Percentiles rank a stretch among this genome's conserved stretches.
Evolutionary conservation across 2,888 invertebrate genomes (phyloP).

Genomic region (Ecliptopera silaceata): DNA sequence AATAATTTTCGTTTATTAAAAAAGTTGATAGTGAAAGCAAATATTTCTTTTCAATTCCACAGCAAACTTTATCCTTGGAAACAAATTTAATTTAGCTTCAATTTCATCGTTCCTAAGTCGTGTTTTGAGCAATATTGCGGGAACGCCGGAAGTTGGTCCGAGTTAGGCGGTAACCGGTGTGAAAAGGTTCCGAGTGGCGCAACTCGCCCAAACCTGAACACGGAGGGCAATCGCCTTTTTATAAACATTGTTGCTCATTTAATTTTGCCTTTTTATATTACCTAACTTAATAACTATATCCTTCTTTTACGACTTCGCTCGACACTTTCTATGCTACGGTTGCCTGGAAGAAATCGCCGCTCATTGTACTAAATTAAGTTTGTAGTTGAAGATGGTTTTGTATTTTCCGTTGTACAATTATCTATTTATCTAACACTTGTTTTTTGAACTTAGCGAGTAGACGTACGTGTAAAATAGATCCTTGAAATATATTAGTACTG

Average conservation of each 20-base stretch:
- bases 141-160: slow-evolving; percentile 35
- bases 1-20: slow-evolving; percentile 28
- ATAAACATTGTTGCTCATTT: slow-evolving; percentile 9
- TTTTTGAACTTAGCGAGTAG: too few relatives aligned
- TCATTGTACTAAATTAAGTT: too few relatives aligned
- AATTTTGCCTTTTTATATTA: neutral
- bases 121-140: slow-evolving; percentile 44
- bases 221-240: slow-evolving; percentile 1
- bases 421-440: too few relatives aligned
- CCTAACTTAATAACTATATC: slow-evolving; percentile 5
- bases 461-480: too few relatives aligned
- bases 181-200: slow-evolving; percentile 8
- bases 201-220: slow-evolving; percentile 4
- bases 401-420: too few relatives aligned
- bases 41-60: slow-evolving; percentile 37
- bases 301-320: too few relatives aligned
- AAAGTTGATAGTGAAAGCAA: slow-evolving; percentile 34
- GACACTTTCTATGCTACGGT: too few relatives aligned
- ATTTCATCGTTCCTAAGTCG: slow-evolving; percentile 44
- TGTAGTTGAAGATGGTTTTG: too few relatives aligned
- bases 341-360: too few relatives aligned
- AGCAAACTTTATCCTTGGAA: slow-evolving; percentile 33
- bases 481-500: too few relatives aligned
- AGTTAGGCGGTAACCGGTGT: slow-evolving; percentile 22
- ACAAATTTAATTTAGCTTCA: slow-evolving; percentile 50